Evolutionary conservation across 2,888 invertebrate genomes (phyloP), one percentile per base, ranked within the genome.

Genomic region (Teleogryllus oceanicus): DNA sequence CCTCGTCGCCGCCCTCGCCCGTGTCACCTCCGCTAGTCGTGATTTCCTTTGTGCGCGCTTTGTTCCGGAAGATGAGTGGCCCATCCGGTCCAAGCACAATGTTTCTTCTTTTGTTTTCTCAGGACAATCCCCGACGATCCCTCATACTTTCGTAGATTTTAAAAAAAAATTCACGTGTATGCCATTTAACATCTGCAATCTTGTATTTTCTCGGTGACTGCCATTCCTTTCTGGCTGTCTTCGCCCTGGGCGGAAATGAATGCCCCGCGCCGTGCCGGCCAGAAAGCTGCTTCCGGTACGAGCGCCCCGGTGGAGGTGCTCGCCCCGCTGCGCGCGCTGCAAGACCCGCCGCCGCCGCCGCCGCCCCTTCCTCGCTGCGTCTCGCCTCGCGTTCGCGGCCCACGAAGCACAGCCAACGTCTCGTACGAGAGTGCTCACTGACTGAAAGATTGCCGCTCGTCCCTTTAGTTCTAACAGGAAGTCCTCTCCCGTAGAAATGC

Each of bases 81-180:
- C 76, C 76, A 37, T 24, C 76, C 76, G 62, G 16, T 18, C 62
- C 62, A n/a, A 62, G 62, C 16, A 62, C 62, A 62, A 62, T 62
- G 62, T 62, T 62, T 62, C 62, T 62, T 76, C 76, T 37, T 76
- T 76, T 76, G 76, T 76, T 76, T 76, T 76, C 76, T 76, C 20
- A 76, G 76, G 76, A 76, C 21, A 76, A 76, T 76, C 76, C 21
- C 76, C 76, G 20, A 21, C 24, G 76, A 24, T 21, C 16, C 76
- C 24, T 37, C 24, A 21, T 76, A 76, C 37, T 76, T 76, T 76
- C 76, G 21, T 18, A 24, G 37, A 76, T 24, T 24, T 21, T 76
- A 16, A 11, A 8, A 62, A 37, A 18, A 78, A 49, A 49, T 74
- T 78, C n/a, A n/a, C 78, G 20, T 62, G 49, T 74, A 24, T 49